Conservation (phyloP, 2,797 vertebrate genomes). For the Carduelis carduelis region DNA sequence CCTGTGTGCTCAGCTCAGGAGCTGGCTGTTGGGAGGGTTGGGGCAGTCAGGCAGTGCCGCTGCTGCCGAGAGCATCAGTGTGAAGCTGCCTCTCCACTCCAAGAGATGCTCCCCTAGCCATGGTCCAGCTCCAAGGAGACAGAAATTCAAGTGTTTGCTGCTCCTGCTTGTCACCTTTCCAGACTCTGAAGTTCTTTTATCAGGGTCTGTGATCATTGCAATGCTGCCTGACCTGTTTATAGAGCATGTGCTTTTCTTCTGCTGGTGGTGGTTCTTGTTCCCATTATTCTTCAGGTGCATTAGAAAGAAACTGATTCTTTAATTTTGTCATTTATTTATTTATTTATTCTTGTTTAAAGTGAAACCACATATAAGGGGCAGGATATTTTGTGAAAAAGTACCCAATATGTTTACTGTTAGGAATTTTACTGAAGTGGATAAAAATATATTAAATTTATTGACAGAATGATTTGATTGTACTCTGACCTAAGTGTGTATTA, state of each 20-base stretch:
- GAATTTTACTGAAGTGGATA: neutral
- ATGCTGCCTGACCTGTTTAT: fast-evolving
- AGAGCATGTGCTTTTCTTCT: fast-evolving
- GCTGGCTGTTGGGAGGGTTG: fast-evolving
- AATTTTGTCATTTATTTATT: neutral
- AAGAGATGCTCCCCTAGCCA: fast-evolving
- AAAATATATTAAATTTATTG: neutral
- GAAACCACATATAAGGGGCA: neutral
- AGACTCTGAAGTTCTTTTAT: neutral
- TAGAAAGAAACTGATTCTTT: neutral
- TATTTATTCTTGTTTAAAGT: neutral
- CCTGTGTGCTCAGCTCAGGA: neutral
- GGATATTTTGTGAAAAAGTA: neutral
- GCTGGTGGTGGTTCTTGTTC: neutral
- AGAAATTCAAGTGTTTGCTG: neutral
- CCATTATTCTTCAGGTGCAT: neutral
- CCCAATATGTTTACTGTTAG: neutral
- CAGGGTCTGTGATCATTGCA: neutral
- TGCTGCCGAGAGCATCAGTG: neutral
- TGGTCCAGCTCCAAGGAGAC: neutral
- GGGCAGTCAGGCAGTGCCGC: neutral
- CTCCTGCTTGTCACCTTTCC: neutral
- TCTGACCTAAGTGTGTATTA: neutral
- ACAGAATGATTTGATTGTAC: neutral
- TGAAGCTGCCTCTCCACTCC: neutral